phyloP scores from a whole-genome alignment of 2,888 invertebrate species.

The Parelbella ahira region DNA sequence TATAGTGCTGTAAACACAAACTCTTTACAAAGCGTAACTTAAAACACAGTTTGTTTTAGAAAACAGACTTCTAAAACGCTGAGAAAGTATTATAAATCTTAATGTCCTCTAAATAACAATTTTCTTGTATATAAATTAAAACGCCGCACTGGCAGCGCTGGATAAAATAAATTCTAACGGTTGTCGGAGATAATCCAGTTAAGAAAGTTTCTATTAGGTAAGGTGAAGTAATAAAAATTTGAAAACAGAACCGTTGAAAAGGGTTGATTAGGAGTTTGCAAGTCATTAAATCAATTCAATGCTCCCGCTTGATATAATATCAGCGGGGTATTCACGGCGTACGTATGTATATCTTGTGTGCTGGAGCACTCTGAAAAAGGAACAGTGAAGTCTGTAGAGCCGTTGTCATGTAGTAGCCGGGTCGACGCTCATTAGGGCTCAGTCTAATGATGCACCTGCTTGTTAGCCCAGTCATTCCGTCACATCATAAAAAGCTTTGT shows the following conservation, averaged over 20 bases:
- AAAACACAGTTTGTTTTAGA: no score
- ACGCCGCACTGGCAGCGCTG: no score
- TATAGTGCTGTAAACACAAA: no score
- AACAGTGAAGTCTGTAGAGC: conserved; percentile 27
- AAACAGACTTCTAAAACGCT: no score
- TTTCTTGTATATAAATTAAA: no score
- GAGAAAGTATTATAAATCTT: no score
- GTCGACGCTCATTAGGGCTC: conserved; percentile 48
- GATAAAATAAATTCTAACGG: no score
- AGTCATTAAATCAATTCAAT: conserved; percentile 25
- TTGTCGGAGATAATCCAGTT: conserved; percentile 17
- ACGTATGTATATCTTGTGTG: conserved; percentile 15
- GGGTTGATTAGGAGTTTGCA: conserved; percentile 23
- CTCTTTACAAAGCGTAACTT: no score
- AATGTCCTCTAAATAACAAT: no score
- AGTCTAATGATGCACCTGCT: conserved; percentile 60
- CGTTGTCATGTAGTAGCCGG: conserved; percentile 36
- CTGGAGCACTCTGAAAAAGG: conserved; percentile 20
- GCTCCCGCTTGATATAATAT: conserved; percentile 19
- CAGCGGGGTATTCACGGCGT: conserved; percentile 15
- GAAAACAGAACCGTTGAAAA: conserved; percentile 21
- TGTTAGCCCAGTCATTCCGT: conserved; percentile 51
- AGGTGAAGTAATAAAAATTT: conserved; percentile 19
- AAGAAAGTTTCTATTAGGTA: conserved; percentile 17
- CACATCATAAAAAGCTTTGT: conserved; percentile 41